phyloP scores from a whole-genome alignment of 2,888 invertebrate genomes.

The Emmelina monodactyla region DNA sequence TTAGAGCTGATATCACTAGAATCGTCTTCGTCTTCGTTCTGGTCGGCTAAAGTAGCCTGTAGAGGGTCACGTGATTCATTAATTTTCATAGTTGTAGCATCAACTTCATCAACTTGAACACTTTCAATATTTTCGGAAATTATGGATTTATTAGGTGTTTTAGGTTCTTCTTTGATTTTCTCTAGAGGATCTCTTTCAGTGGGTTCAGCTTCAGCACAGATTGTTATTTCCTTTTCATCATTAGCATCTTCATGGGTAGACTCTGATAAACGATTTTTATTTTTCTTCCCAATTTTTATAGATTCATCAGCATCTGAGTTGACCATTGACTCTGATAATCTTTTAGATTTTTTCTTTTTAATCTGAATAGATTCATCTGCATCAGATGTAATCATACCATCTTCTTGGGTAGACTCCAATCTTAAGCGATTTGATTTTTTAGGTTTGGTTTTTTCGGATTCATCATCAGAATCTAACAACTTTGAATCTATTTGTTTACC shows the following conservation, averaged over 20 bases:
- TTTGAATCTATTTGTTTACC: constrained; percentile 29
- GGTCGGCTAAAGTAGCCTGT: constrained; percentile 23
- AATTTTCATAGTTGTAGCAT: constrained; percentile 25
- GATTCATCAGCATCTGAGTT: constrained; percentile 23
- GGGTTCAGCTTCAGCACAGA: constrained; percentile 22
- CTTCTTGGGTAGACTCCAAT: constrained; percentile 37
- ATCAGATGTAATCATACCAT: constrained; percentile 17
- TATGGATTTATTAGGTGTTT: constrained; percentile 29
- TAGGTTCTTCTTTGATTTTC: constrained; percentile 36
- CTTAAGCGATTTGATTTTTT: constrained; percentile 35
- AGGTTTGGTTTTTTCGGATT: constrained; percentile 18
- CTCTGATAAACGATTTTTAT: constrained; percentile 2
- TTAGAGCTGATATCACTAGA: constrained; percentile 29
- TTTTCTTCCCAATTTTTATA: too few relatives aligned
- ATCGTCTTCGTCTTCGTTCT: constrained; percentile 17
- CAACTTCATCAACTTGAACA: constrained; percentile 27
- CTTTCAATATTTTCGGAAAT: constrained; percentile 28
- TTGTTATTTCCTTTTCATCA: constrained; percentile 44
- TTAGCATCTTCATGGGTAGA: constrained; percentile 21
- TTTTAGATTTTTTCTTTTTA: constrained; percentile 3
- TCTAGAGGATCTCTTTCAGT: constrained; percentile 34
- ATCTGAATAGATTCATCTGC: constrained; percentile 15
- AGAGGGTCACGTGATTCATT: constrained; percentile 37
- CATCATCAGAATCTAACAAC: constrained; percentile 30
- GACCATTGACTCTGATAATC: constrained; percentile 16